Evolutionary conservation across 35 echinoderm and acorn worm genomes (phyloP), one percentile per base, ranked within the genome.

Genomic region (Lytechinus pictus): DNA sequence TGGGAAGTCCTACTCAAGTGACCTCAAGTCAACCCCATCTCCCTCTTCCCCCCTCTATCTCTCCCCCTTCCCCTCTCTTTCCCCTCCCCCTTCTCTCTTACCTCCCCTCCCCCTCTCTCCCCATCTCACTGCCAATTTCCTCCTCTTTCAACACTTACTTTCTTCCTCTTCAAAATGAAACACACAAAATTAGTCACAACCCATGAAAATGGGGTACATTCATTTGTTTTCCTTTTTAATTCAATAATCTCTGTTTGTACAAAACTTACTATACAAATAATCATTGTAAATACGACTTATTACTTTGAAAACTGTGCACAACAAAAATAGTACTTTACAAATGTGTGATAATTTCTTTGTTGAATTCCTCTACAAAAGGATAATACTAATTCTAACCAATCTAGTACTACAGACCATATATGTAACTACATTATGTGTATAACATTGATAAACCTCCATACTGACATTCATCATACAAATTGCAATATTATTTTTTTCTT

Each of bases 241-340:
- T 90, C 88, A 90, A 79, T 90, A 90, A 90, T 90, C 88, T 90
- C 88, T 90, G 88, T 90, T 90, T 90, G 88, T 90, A 90, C 88
- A 90, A 90, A 90, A 90, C 88, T 90, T 90, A 90, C 88, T 90
- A 90, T 90, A 90, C 88, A 90, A 90, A 90, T 90, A 90, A 90
- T 90, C 88, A 90, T 90, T 10, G 28, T 54, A 79, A 79, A 79
- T 79, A 79, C 21, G 66, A 79, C 66, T n/a, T 79, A 24, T 79
- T 71, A 24, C 24, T 79, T 79, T 79, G 66, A 79, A 79, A 79
- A 79, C 66, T 79, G 66, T 44, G 33, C 33, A 44, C 66, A 79
- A 79, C 66, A 79, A 79, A 89, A 90, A 90, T 90, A 90, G 88
- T 90, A 90, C 88, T 90, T 51, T 90, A 54, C 29, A 24, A 58